A percentile compares a stretch with the other conserved stretches of the same genome.
Evolutionary conservation across 2,797 vertebrate genomes (phyloP).

Genomic region (Mallotus villosus): DNA sequence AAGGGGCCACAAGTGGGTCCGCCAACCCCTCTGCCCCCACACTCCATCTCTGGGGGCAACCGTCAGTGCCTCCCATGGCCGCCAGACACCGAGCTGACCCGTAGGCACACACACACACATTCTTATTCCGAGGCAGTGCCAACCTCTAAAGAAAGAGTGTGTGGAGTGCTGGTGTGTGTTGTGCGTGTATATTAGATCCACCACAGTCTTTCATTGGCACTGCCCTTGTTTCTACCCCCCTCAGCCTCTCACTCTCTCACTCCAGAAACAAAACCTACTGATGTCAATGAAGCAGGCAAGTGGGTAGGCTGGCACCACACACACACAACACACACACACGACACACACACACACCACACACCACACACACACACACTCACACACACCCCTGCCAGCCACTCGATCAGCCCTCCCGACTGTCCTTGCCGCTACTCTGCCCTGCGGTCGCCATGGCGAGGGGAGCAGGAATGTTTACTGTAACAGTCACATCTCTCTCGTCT

Average conservation of each 20-base stretch:
- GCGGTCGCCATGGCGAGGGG: conserved; percentile 74
- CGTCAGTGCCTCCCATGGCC: conserved; percentile 63
- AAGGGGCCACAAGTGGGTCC: conserved; percentile 8
- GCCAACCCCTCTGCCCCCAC: conserved; percentile 41
- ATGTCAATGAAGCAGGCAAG: conserved; percentile 23
- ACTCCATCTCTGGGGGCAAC: conserved; percentile 54
- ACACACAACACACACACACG: background rate
- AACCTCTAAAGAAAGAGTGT: conserved; percentile 15
- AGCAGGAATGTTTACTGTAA: conserved; percentile 81
- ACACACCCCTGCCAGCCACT: conserved; percentile 67
- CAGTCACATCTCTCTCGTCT: conserved; percentile 59
- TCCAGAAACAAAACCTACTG: no score
- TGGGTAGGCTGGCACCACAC: conserved; percentile 6
- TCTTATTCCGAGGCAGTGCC: conserved; percentile 67
- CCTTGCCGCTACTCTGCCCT: conserved; percentile 2
- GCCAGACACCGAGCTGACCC: conserved; percentile 40
- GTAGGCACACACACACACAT: conserved; percentile 29
- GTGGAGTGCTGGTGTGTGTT: no score
- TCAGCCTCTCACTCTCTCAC: conserved; percentile 10
- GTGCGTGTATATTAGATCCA: conserved; percentile 18
- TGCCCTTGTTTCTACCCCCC: conserved; percentile 64
- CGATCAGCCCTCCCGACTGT: conserved; percentile 50
- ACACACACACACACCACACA: conserved; percentile 14
- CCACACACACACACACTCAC: no score
- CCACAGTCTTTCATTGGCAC: conserved; percentile 72